Percentiles rank a stretch among this genome's conserved stretches.
Conservation (phyloP, 2,888 invertebrate genomes). For the Encarsia formosa region DNA sequence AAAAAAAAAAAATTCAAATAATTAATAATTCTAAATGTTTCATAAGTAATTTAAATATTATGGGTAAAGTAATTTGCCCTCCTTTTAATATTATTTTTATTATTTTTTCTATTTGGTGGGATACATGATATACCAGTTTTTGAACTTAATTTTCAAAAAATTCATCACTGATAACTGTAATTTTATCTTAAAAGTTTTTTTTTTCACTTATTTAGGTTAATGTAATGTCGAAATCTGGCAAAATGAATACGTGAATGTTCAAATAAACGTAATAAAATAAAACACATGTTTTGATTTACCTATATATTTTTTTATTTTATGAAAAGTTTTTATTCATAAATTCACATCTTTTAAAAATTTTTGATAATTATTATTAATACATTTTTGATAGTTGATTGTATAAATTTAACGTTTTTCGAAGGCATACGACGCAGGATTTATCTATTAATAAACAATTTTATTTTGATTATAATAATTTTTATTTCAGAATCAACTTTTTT, state of each 20-base stretch:
- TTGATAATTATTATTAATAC: no score
- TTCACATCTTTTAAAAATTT: no score
- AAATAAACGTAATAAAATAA: slow-evolving; percentile 20
- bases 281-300: no score
- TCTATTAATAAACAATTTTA: no score
- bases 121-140: slow-evolving; percentile 4
- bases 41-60: background rate
- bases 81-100: background rate
- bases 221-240: slow-evolving; percentile 26
- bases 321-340: no score
- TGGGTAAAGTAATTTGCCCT: background rate
- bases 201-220: slow-evolving; percentile 20
- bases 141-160: slow-evolving; percentile 2
- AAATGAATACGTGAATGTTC: slow-evolving; percentile 24
- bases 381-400: no score
- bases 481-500: no score
- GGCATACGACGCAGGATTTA: no score
- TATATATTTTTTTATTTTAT: no score
- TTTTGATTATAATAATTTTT: no score
- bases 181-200: slow-evolving; percentile 18
- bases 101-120: slow-evolving; percentile 2
- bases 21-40: background rate
- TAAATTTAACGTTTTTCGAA: no score
- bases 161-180: slow-evolving; percentile 5
- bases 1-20: no score